Evolutionary conservation across 2,113 vertebrate species (phyloP).

Genomic region (Gasterosteus aculeatus): DNA sequence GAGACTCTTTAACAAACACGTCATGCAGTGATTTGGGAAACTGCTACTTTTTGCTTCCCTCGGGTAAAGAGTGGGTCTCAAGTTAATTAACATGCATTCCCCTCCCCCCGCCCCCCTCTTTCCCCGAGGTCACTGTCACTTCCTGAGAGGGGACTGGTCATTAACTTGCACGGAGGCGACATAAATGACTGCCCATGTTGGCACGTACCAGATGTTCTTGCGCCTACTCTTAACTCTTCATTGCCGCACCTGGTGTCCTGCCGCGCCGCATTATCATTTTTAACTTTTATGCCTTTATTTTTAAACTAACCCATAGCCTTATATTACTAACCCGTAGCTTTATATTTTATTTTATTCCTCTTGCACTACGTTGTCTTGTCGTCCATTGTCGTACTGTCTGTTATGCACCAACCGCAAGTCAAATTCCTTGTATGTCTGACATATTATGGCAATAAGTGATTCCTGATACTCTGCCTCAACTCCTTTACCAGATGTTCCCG

Average conservation of each 20-base stretch:
- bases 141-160: slow-evolving; percentile 2
- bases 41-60: neutral
- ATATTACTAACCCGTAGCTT: too few species aligned
- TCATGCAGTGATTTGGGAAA: neutral
- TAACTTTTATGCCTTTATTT: too few species aligned
- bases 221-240: slow-evolving; percentile 25
- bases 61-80: neutral
- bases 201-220: neutral
- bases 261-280: too few species aligned
- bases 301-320: too few species aligned
- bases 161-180: slow-evolving; percentile 14
- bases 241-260: neutral
- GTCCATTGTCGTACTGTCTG: too few species aligned
- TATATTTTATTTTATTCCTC: too few species aligned
- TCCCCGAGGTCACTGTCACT: neutral
- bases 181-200: neutral
- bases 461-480: too few species aligned
- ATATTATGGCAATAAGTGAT: too few species aligned
- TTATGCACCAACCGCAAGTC: too few species aligned
- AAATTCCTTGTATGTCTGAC: too few species aligned
- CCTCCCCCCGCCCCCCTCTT: neutral
- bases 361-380: too few species aligned
- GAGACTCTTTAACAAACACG: neutral
- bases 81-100: slow-evolving; percentile 8
- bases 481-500: too few species aligned